These are phyloP conservation scores for Piscicola geometra DNA, from an alignment of 2,888 invertebrate species.

Conservation along the genomic window DNA sequence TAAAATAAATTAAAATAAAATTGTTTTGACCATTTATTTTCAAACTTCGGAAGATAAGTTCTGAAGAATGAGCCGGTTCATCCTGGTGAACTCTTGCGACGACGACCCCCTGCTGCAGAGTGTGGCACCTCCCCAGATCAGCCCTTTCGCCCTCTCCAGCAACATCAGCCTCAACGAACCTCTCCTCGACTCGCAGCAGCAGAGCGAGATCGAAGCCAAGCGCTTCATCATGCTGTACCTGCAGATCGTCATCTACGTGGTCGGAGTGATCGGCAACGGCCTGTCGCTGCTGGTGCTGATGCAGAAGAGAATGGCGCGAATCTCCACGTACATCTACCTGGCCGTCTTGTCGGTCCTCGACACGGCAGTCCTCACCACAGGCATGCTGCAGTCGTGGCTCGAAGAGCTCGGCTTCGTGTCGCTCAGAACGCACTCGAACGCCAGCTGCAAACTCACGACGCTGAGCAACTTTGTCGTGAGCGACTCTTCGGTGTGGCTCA, in stretches of 20 bases:
- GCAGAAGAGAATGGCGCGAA: slow-evolving; percentile 48
- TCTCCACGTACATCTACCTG: slow-evolving; percentile 52
- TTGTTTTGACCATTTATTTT: no score
- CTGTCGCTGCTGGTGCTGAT: slow-evolving; percentile 51
- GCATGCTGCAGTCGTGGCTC: slow-evolving; percentile 51
- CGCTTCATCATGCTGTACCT: slow-evolving; percentile 48
- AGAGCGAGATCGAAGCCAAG: slow-evolving; percentile 41
- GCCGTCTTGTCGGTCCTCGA: slow-evolving; percentile 51
- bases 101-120: not conserved
- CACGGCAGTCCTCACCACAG: slow-evolving; percentile 50
- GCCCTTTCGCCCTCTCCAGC: not conserved
- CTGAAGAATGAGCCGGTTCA: no score
- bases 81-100: slow-evolving; percentile 22
- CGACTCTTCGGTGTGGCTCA: slow-evolving; percentile 47
- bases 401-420: slow-evolving; percentile 48
- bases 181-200: not conserved
- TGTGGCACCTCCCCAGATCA: not conserved
- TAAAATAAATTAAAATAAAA: no score
- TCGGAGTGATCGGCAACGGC: slow-evolving; percentile 53
- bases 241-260: slow-evolving; percentile 49
- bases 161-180: not conserved
- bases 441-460: slow-evolving; percentile 50
- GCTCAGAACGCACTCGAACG: slow-evolving; percentile 45
- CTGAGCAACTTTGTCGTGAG: slow-evolving; percentile 49
- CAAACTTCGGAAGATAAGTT: no score